Evolutionary conservation across 2,888 invertebrate genomes (phyloP).

Genomic region (Steinernema hermaphroditum): DNA sequence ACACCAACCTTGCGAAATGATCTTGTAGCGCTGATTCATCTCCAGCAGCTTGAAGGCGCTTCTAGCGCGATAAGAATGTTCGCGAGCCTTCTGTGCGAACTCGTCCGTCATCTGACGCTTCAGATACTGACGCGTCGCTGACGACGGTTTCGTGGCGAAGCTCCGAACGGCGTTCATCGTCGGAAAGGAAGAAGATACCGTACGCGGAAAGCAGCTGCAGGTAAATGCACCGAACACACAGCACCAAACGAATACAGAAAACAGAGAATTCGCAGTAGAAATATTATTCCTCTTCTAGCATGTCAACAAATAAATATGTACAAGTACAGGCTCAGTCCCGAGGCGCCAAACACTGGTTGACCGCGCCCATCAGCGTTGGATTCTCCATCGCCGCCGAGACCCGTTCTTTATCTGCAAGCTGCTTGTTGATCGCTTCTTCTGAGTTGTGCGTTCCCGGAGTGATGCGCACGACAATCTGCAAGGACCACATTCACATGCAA

Average conservation of each 20-base stretch:
- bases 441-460: slow-evolving; percentile 89
- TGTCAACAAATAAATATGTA: slow-evolving; percentile 29
- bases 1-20: slow-evolving; percentile 49
- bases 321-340: slow-evolving; percentile 42
- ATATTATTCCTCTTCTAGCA: slow-evolving; percentile 33
- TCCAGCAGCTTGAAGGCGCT: slow-evolving; percentile 66
- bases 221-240: not conserved
- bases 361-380: slow-evolving; percentile 83
- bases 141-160: slow-evolving; percentile 3
- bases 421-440: slow-evolving; percentile 90
- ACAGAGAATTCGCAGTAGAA: not conserved
- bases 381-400: slow-evolving; percentile 97
- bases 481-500: not conserved
- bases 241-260: not conserved
- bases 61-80: slow-evolving; percentile 60
- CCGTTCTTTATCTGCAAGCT: slow-evolving; percentile 93
- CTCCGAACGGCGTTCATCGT: not conserved
- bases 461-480: slow-evolving; percentile 57
- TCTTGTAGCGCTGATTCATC: slow-evolving; percentile 58
- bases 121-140: slow-evolving; percentile 42
- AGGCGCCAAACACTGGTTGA: slow-evolving; percentile 82
- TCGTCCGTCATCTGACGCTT: slow-evolving; percentile 57
- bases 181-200: not conserved
- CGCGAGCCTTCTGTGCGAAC: slow-evolving; percentile 51
- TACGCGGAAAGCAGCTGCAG: too few relatives aligned